Evolutionary conservation across 2,113 vertebrate genomes (phyloP), one percentile per base, ranked within the genome.

Genomic region (Bagarius yarrelli): DNA sequence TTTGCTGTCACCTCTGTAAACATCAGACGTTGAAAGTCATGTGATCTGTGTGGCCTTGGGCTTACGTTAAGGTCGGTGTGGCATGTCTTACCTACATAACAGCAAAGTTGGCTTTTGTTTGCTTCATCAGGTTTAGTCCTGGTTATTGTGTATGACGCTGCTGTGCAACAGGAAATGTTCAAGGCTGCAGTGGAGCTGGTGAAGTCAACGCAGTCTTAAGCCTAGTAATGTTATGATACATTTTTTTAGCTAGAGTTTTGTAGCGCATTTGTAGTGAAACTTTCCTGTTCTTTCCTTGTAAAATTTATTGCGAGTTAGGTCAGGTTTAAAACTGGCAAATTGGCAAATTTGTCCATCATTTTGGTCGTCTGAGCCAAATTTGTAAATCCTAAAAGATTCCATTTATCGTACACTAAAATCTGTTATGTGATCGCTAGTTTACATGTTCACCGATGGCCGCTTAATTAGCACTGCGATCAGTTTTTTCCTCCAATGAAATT

Each of bases 1-100:
- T 59, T 67, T 47, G 40, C 52, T 27, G 59, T 67, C 52, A 50
- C 44, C 75, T 59, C 36, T 13, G 19, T 64, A 30, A 81, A 36
- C n/a, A 57, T 50, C 57, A 70, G 16, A 16, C n/a, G 13, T 61
- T 23, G 66, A 73, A 76, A 73, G 57, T 72, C 21, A 70, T 66
- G 67, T 67, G 69, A 47, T 67, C 60, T 50, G 40, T 4, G 21
- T 76, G 83, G 19, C 71, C 73, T 57, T 47, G 50, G 78, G 69
- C 73, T 83, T 56, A 47, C 76, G 52, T 53, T 61, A 78, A 78
- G 78, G 57, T 66, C 66, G 15, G 72, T 52, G 36, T 66, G 81
- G 66, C 81, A 83, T 80, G 76, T 80, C 74, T 83, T 78, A 85
- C 78, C 72, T 80, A n/a, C 27, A 52, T 72, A 79, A 83, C 75